Evolutionary conservation across 2,888 invertebrate species (phyloP), one percentile per base, ranked within the genome.

Genomic region (Monopis laevigella): DNA sequence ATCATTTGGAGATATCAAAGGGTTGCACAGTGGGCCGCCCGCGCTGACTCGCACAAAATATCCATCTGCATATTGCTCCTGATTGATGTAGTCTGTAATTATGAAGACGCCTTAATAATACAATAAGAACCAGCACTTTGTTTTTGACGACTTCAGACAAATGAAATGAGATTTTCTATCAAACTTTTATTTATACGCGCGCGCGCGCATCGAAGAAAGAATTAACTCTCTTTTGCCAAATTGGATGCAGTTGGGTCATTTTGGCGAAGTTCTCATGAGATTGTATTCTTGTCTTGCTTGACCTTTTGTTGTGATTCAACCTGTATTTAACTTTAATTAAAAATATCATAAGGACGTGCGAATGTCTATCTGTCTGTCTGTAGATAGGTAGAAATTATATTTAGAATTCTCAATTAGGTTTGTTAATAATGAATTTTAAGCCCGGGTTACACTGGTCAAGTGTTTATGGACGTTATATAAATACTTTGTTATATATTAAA

Each of bases 21-120:
- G 78, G 78, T 78, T 77, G 75, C 68, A 71, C 68, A 66, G 69
- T 65, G 71, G 66, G 66, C 64, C 66, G 68, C 59, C 58, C 61
- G 58, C 65, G 72, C 78, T 77, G 77, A 75, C 78, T 78, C 77
- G 77, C 78, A 74, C 73, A 77, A 75, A 72, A 71, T 64, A 58
- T 69, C 71, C 73, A 77, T 77, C 77, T 78, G 77, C 77, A 74
- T 77, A 67, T 71, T 71, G 64, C 57, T 62, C 57, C 62, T 82
- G 82, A 82, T 80, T 81, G 82, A 82, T 81, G 82, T 72, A 64
- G 73, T 67, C 75, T 80, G 73, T 82, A 82, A 82, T 82, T 81
- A 82, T 78, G 69, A 69, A 65, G 82, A 82, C 81, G 73, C 72
- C 73, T 70, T 82, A 82, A 82, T 82, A 82, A 81, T 71, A 82